phyloP scores from a whole-genome alignment of 37 sponge, comb jelly and placozoan genomes.

The Ephydatia muelleri region DNA sequence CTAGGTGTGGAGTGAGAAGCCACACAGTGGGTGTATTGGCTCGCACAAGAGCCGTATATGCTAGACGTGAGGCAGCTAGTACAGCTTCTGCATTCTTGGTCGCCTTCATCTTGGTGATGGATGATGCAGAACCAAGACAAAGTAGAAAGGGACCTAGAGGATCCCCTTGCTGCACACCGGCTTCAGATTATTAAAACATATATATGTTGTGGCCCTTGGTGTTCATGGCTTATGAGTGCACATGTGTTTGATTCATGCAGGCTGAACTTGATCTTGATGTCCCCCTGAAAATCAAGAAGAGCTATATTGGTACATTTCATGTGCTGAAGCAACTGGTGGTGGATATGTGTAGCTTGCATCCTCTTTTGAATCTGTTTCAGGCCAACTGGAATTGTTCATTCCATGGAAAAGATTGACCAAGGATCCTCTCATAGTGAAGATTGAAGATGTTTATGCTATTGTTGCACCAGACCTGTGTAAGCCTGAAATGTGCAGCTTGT shows the following conservation, averaged over 20 bases:
- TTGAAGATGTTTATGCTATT: constrained; percentile 76
- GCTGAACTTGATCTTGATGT: constrained; percentile 58
- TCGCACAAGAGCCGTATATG: no score
- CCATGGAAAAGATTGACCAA: constrained; percentile 88
- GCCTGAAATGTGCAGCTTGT: neutral
- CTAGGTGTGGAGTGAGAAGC: no score
- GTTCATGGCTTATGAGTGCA: neutral
- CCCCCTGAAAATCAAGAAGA: constrained; percentile 59
- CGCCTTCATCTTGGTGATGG: no score
- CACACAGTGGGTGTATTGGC: no score
- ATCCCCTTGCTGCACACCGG: no score
- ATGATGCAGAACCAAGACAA: no score
- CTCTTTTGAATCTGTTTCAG: constrained; percentile 21
- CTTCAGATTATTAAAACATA: no score
- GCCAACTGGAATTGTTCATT: constrained; percentile 70
- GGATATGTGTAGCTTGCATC: neutral
- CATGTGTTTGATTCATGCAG: constrained; percentile 14
- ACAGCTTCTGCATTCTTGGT: no score
- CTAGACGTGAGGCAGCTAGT: no score
- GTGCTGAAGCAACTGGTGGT: neutral
- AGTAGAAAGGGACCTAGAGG: no score
- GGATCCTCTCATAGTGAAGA: constrained; percentile 65
- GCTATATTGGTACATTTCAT: constrained; percentile 61
- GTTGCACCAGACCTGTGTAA: constrained; percentile 58
- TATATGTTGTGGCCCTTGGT: neutral